Evolutionary conservation across 1,140 invertebrate species (phyloP), one percentile per base, ranked within the genome.

Genomic region (Cotesia chilonis): DNA sequence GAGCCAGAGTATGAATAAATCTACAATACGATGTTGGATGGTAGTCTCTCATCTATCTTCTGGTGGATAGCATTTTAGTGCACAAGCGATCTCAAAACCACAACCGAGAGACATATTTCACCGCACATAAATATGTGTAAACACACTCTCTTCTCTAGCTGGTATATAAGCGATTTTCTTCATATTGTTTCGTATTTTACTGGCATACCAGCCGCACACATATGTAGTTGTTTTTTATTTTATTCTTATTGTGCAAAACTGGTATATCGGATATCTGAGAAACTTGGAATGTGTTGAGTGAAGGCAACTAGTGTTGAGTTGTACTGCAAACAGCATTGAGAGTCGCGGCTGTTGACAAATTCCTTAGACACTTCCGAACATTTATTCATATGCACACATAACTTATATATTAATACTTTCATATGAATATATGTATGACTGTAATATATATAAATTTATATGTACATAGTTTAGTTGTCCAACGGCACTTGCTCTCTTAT

Each of bases 211-310:
- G 10, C 37, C 4, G 17, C 6, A 60, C 2, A n/a, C 10, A 28
- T 3, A 20, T 35, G 7, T 28, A 4, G 59, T 64, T 64, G 3
- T 38, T 38, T 35, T n/a, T 41, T 17, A 10, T n/a, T 64, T 47
- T 64, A 3, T 54, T 52, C 9, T 60, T 17, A 51, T 35, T 28
- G 28, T 70, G 47, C 36, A 14, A 5, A 38, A 51, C 38, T 14
- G 47, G 36, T 54, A 12, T 35, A 68, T 17, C 57, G 55, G 64
- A 72, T 67, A 72, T 14, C 35, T 20, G 36, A 66, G 38, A 57
- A 64, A 72, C 52, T 72, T 10, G 54, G 64, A 72, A 72, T 72
- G 70, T 67, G 63, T 72, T 64, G 70, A 38, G 70, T 41, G 37
- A 38, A 72, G 64, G 70, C 70, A 72, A 67, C 70, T 67, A 72